phyloP scores from a whole-genome alignment of 2,113 vertebrate species.

The Clarias gariepinus region DNA sequence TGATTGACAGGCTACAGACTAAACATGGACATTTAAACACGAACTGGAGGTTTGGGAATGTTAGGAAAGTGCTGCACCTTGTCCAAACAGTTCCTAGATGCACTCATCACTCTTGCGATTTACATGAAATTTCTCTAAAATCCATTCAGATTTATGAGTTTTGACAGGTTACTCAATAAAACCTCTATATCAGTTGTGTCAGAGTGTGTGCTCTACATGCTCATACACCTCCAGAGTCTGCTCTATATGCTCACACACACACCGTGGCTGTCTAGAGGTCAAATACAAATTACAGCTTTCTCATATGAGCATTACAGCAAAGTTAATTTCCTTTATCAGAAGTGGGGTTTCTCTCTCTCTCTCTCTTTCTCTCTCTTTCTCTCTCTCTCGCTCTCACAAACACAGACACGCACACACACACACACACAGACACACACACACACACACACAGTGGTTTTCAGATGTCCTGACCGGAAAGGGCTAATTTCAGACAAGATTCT shows the following conservation, averaged over 20 bases:
- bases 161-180: neutral
- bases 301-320: neutral
- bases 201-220: too few relatives aligned
- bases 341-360: neutral
- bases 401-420: too few relatives aligned
- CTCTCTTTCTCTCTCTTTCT: neutral
- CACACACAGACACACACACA: neutral
- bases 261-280: neutral
- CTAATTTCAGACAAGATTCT: slow-evolving; percentile 4
- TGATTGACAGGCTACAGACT: neutral
- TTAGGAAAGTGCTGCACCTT: neutral
- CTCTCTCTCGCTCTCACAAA: neutral
- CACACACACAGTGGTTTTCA: neutral
- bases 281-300: neutral
- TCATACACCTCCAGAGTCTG: neutral
- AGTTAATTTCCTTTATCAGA: neutral
- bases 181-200: neutral
- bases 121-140: neutral
- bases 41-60: neutral
- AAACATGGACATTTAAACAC: neutral
- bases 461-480: slow-evolving; percentile 24
- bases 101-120: neutral
- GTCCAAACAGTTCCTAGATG: neutral
- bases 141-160: neutral
- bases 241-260: neutral